Evolutionary conservation across 92 coral and sea anemone species (phyloP).

Genomic region (Zoanthus sociatus): DNA sequence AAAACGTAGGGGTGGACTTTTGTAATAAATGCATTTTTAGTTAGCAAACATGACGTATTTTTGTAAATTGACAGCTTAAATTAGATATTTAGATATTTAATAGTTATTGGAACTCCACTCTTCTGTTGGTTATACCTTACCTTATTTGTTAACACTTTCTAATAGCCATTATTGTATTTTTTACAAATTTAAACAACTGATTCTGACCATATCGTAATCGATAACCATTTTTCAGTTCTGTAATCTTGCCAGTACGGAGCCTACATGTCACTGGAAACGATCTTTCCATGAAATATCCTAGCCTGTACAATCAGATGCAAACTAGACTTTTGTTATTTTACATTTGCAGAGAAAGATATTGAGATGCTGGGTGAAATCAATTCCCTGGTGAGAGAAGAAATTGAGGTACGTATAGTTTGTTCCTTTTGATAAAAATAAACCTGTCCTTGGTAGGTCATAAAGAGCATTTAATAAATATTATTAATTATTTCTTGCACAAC

Average conservation of each 20-base stretch:
- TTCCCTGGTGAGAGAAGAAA: slow-evolving; percentile 70
- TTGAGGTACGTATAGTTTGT: slow-evolving; percentile 53
- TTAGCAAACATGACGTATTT: no score
- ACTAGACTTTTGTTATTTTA: background rate
- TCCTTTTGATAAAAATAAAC: background rate
- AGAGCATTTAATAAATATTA: background rate
- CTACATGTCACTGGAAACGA: background rate
- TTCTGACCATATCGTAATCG: no score
- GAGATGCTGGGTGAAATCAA: slow-evolving; percentile 85
- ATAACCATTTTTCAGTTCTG: no score
- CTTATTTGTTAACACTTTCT: no score
- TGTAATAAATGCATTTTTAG: no score
- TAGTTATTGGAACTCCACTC: no score
- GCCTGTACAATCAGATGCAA: background rate
- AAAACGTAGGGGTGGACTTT: no score
- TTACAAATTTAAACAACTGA: no score
- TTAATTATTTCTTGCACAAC: background rate
- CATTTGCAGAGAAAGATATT: slow-evolving; percentile 77
- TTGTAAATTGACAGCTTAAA: no score
- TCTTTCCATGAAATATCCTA: background rate
- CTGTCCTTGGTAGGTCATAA: background rate
- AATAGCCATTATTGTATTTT: no score
- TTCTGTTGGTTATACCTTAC: no score
- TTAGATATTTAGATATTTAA: no score
- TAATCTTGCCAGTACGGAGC: background rate